Evolutionary conservation across 2,888 invertebrate genomes (phyloP), one percentile per base, ranked within the genome.

Genomic region (Scelioninae gen. 2): DNA sequence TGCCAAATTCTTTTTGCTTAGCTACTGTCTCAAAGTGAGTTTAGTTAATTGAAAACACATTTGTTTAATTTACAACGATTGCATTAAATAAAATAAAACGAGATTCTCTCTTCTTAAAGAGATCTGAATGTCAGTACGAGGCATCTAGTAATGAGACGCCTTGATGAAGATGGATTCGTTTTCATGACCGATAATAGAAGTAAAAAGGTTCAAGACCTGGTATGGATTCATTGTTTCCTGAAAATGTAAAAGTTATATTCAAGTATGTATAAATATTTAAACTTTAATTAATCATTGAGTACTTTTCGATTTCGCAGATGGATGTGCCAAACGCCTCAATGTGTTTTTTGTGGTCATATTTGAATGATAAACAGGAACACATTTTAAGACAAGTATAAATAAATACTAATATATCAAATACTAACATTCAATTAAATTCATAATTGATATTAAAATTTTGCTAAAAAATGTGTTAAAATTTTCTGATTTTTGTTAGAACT

Each of bases 81-180:
- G n/a, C n/a, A n/a, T n/a, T n/a, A n/a, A n/a, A n/a, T n/a, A n/a
- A n/a, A n/a, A n/a, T n/a, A n/a, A n/a, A n/a, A n/a, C n/a, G n/a
- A n/a, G 1, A 43, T 19, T 43, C 25, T 25, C 4, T 25, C 6
- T 25, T 25, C 25, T 78, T 81, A 11, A 76, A 88, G 88, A 46
- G 81, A 85, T 46, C 82, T 84, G 1, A 80, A 82, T 77, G 84
- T 87, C 1, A 86, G 85, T 46, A 81, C 86, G 1, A 79, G 87
- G 25, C 82, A 82, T 39, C 75, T 88, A 1, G 76, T 87, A 1
- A 77, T 89, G 15, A 82, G 87, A 15, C 83, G 87, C 41, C 80
- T 87, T 31, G 87, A 87, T 46, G 80, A 87, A 7, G 85, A 87
- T 52, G 88, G 88, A 28, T 87, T 89, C 60, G 83, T 87, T n/a